Conservation (phyloP, 1,140 invertebrate genomes). For the Papilio glaucus region DNA sequence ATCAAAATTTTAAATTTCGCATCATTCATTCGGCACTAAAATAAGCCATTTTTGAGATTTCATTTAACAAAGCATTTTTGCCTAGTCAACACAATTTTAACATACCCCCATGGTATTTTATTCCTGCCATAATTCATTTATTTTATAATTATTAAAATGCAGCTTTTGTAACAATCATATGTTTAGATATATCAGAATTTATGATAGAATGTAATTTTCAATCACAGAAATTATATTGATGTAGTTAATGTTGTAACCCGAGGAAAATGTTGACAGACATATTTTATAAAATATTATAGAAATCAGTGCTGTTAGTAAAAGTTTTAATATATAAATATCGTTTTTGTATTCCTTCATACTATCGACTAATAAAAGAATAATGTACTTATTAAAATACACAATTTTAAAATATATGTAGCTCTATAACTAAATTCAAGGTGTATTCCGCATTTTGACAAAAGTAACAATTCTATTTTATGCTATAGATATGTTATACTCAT, state of each 20-base stretch:
- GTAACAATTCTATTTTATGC: no score
- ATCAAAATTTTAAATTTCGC: no score
- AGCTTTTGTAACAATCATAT: constrained; percentile 20
- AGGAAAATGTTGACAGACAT: constrained; percentile 27
- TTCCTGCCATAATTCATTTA: constrained; percentile 42
- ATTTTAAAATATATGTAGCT: no score
- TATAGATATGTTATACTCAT: no score
- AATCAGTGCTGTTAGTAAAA: constrained; percentile 1
- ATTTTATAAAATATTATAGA: constrained; percentile 39
- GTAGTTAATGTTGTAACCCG: constrained; percentile 38
- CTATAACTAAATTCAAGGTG: no score
- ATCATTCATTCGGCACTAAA: no score
- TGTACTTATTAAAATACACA: constrained; percentile 5
- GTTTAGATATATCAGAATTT: constrained; percentile 35
- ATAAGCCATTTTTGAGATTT: no score
- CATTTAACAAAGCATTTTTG: no score
- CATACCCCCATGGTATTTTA: constrained; percentile 33
- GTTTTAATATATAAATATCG: neutral
- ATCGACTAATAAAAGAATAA: constrained; percentile 10
- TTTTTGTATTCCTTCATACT: neutral
- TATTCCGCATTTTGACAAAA: no score
- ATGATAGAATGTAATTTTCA: constrained; percentile 39
- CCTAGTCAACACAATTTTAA: no score
- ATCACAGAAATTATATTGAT: constrained; percentile 38
- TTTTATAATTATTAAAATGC: constrained; percentile 31